Percentiles rank a stretch among this genome's conserved stretches.
Evolutionary conservation across 2,888 invertebrate species (phyloP).

Genomic region (Belgica antarctica): DNA sequence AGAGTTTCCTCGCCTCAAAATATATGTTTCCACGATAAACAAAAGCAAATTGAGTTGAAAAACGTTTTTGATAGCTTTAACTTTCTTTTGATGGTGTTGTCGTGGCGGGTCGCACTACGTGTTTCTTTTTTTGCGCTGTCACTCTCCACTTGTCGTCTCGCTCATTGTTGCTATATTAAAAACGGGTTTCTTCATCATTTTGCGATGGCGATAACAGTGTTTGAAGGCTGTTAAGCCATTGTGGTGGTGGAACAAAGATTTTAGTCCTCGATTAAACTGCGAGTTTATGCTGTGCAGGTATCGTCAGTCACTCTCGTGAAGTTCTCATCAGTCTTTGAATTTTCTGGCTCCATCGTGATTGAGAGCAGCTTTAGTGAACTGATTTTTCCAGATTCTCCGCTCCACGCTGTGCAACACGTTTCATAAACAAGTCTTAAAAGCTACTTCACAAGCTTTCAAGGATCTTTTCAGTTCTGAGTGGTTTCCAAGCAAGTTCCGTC

Average conservation of each 20-base stretch:
- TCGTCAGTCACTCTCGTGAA: too few species aligned
- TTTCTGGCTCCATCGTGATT: not conserved
- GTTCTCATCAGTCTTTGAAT: too few species aligned
- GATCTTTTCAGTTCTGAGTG: too few species aligned
- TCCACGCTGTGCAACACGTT: not conserved
- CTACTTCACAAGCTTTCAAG: not conserved
- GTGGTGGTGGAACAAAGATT: not conserved
- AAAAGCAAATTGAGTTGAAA: conserved; percentile 13
- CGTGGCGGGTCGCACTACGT: too few species aligned
- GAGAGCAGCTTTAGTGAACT: not conserved
- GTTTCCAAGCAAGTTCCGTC: too few species aligned
- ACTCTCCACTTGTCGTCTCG: too few species aligned
- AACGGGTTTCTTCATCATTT: too few species aligned
- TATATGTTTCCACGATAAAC: not conserved
- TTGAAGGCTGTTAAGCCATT: not conserved
- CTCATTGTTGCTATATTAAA: too few species aligned
- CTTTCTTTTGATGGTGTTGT: too few species aligned
- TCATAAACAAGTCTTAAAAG: not conserved
- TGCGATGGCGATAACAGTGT: not conserved
- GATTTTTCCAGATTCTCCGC: not conserved
- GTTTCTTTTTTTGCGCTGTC: too few species aligned
- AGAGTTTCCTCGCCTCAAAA: not conserved
- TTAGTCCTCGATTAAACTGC: not conserved
- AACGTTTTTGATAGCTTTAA: conserved; percentile 11
- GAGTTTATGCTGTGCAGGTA: not conserved